Percentiles rank a stretch among this genome's conserved stretches.
These are phyloP conservation scores for Drosophila merina DNA, from an alignment of 2,888 invertebrate genomes.

Conservation along the genomic window DNA sequence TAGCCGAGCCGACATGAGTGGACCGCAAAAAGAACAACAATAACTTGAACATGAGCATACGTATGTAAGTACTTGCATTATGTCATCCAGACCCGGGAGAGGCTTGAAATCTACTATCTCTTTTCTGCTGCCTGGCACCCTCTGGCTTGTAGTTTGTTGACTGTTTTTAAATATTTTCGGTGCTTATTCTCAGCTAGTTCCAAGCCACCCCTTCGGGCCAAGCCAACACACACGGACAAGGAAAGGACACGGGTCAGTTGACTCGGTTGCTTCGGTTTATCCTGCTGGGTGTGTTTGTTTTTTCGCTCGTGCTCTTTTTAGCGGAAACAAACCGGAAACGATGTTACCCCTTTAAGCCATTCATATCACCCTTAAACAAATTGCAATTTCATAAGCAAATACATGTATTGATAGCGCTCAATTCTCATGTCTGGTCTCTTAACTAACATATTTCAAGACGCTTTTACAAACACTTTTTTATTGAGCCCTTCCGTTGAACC, in stretches of 20 bases:
- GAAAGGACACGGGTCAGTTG: slow-evolving; percentile 64
- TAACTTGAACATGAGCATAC: slow-evolving; percentile 13
- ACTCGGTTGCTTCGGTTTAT: slow-evolving; percentile 32
- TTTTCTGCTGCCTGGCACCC: neutral
- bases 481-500: slow-evolving; percentile 1
- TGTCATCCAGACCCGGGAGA: slow-evolving; percentile 69
- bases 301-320: slow-evolving; percentile 32
- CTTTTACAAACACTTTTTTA: too few species aligned
- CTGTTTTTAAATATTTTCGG: slow-evolving; percentile 26
- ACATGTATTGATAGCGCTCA: neutral
- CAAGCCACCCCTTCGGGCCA: slow-evolving; percentile 61
- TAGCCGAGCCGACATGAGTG: slow-evolving; percentile 33
- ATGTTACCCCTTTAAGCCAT: slow-evolving; percentile 59
- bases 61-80: slow-evolving; percentile 55
- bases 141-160: slow-evolving; percentile 27
- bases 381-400: neutral
- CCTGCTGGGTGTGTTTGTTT: slow-evolving; percentile 30
- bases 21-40: slow-evolving; percentile 35
- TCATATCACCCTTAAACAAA: slow-evolving; percentile 2
- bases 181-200: slow-evolving; percentile 40
- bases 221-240: neutral
- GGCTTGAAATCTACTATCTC: slow-evolving; percentile 24
- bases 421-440: neutral
- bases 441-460: neutral
- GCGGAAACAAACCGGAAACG: slow-evolving; percentile 72